phyloP scores from a whole-genome alignment of 2,888 invertebrate genomes.

The Nebria salina region DNA sequence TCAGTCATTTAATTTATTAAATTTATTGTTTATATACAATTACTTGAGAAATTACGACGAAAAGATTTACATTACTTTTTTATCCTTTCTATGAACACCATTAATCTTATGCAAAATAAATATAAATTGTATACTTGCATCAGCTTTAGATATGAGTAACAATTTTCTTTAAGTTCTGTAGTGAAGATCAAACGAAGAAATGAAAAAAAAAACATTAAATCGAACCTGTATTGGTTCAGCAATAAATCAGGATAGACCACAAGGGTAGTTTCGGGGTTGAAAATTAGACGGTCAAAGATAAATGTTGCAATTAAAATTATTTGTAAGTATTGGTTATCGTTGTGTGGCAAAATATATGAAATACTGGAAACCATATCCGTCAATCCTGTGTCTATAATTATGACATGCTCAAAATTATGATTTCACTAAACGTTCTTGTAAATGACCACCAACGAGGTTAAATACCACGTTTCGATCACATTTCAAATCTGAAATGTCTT shows the following conservation, averaged over 20 bases:
- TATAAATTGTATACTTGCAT: too few species aligned
- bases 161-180: too few species aligned
- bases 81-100: too few species aligned
- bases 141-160: too few species aligned
- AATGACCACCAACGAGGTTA: slow-evolving; percentile 27
- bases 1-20: too few species aligned
- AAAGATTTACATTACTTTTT: too few species aligned
- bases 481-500: slow-evolving; percentile 28
- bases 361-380: not conserved
- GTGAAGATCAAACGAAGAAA: too few species aligned
- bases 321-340: slow-evolving; percentile 18
- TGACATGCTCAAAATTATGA: not conserved
- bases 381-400: slow-evolving; percentile 20
- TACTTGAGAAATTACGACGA: too few species aligned
- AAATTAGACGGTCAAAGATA: not conserved
- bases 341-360: not conserved
- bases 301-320: slow-evolving; percentile 23
- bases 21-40: too few species aligned
- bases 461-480: not conserved
- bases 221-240: not conserved
- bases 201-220: not conserved
- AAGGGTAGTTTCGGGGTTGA: slow-evolving; percentile 15
- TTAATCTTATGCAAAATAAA: too few species aligned
- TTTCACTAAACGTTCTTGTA: slow-evolving; percentile 4
- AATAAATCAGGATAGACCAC: not conserved